Percentiles rank a stretch among this genome's conserved stretches.
These are phyloP conservation scores for Tachystola acroxantha DNA, from an alignment of 2,888 invertebrate species.

Conservation along the genomic window DNA sequence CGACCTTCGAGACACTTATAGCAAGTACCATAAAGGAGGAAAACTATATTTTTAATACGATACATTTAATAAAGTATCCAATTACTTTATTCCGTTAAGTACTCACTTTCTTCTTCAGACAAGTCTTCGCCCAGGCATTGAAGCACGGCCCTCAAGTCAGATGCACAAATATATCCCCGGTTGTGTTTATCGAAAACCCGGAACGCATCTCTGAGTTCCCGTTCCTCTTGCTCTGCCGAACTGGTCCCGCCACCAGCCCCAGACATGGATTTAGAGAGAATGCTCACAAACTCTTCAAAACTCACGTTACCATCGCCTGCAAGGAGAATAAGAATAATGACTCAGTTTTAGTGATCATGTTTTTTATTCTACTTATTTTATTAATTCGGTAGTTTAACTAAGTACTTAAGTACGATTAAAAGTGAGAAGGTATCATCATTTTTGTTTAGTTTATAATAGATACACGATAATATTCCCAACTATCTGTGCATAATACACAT, in stretches of 20 bases:
- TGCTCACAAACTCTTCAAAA: constrained; percentile 93
- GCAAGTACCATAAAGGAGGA: no score
- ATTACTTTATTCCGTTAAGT: no score
- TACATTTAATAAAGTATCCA: no score
- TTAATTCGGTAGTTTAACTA: no score
- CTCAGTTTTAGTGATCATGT: background rate
- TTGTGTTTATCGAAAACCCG: constrained; percentile 95
- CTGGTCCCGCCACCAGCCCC: constrained; percentile 80
- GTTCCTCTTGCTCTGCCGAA: constrained; percentile 87
- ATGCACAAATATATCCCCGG: constrained; percentile 94
- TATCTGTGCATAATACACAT: no score
- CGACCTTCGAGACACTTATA: no score
- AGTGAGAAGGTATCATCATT: background rate
- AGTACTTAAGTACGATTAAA: no score
- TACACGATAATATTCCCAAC: no score
- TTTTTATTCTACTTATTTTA: no score
- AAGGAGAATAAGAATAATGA: constrained; percentile 7
- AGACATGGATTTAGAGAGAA: constrained; percentile 85
- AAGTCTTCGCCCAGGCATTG: constrained; percentile 93
- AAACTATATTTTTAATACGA: no score
- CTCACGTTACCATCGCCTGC: constrained; percentile 92
- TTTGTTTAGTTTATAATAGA: no score
- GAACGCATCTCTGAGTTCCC: constrained; percentile 91
- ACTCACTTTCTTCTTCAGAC: constrained; percentile 93
- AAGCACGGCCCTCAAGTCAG: constrained; percentile 90